A percentile compares a stretch with the other conserved stretches of the same genome.
These are phyloP conservation scores for Geophilus truncorum DNA, from an alignment of 2,888 invertebrate genomes.

Conservation along the genomic window DNA sequence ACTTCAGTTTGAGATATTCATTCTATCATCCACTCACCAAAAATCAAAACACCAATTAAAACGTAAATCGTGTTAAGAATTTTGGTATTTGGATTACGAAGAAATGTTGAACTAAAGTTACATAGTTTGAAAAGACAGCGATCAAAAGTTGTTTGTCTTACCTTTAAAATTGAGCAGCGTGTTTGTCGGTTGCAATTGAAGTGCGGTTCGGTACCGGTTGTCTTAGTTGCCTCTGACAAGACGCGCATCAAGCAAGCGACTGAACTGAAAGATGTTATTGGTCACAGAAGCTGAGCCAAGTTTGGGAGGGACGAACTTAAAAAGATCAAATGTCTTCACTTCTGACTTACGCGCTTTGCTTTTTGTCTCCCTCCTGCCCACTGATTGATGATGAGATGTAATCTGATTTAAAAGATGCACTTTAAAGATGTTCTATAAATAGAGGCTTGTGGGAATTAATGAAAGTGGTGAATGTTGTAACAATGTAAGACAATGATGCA, in stretches of 20 bases:
- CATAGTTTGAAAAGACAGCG: no score
- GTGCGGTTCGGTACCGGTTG: background rate
- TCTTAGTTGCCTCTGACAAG: background rate
- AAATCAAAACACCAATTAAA: no score
- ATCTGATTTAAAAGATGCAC: background rate
- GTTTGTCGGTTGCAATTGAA: background rate
- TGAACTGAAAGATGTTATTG: conserved; percentile 27
- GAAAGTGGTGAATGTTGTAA: background rate
- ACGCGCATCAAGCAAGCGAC: background rate
- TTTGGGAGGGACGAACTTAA: conserved; percentile 16
- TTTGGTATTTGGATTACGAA: no score
- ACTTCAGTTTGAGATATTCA: no score
- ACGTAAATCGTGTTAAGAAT: no score
- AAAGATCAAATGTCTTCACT: conserved; percentile 7
- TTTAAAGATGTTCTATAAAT: background rate
- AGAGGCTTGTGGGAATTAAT: background rate
- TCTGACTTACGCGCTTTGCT: background rate
- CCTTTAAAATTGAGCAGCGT: background rate
- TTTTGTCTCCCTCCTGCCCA: background rate
- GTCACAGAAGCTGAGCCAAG: conserved; percentile 12
- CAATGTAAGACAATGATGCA: background rate
- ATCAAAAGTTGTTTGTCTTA: background rate
- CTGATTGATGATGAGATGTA: conserved; percentile 25
- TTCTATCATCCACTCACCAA: no score
- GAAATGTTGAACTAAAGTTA: no score